A percentile compares a stretch with the other conserved stretches of the same genome.
Evolutionary conservation across 2,113 vertebrate species (phyloP).

Genomic region (Equus quagga): DNA sequence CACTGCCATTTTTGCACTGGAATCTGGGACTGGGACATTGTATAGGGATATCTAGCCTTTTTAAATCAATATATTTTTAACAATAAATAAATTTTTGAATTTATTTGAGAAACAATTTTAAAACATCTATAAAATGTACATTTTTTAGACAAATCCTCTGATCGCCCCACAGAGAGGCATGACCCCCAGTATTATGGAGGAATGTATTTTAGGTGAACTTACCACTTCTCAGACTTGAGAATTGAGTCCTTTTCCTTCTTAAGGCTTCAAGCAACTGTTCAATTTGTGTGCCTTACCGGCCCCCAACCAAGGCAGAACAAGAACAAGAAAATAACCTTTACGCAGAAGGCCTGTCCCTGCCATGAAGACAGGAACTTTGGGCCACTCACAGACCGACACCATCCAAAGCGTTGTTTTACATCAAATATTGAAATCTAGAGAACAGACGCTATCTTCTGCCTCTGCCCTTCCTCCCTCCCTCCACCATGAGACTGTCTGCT

Average conservation of each 20-base stretch:
- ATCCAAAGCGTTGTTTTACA: not conserved
- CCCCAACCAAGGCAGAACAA: not conserved
- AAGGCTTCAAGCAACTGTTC: not conserved
- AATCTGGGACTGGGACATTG: not conserved
- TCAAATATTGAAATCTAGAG: not conserved
- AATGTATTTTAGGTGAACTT: not conserved
- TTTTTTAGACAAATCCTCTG: not conserved
- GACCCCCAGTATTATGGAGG: not conserved
- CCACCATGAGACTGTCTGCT: not conserved
- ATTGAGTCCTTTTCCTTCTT: conserved; percentile 25
- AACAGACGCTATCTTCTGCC: not conserved
- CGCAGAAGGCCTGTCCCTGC: not conserved
- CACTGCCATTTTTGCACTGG: not conserved
- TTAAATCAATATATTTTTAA: conserved; percentile 21
- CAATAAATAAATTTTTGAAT: not conserved
- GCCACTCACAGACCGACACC: not conserved
- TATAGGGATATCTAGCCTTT: not conserved
- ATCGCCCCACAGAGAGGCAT: not conserved
- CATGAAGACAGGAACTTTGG: not conserved
- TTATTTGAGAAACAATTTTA: not conserved
- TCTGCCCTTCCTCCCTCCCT: not conserved
- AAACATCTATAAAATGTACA: not conserved
- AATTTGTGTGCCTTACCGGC: not conserved
- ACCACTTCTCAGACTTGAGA: not conserved
- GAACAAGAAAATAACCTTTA: conserved; percentile 20